Base-by-base conservation (phyloP, 2,113 vertebrate species). In the Coryphaenoides rupestris region DNA sequence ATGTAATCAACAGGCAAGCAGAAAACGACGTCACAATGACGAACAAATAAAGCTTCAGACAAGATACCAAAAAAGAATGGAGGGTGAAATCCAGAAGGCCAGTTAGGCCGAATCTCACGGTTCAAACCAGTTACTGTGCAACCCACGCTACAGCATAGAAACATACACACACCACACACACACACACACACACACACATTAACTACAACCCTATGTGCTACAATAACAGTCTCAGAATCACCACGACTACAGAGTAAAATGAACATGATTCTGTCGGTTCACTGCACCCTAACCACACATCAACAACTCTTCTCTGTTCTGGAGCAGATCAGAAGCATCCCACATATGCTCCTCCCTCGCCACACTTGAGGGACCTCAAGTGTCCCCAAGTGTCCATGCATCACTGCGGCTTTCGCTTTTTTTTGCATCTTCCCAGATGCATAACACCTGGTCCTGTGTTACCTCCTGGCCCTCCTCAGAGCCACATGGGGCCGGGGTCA, bases 391-490 rank as follows among this genome's bases (percentile, higher is more conserved):
- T 74, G 73, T 54, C 24, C 66, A 88, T 87, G 84, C n/a, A n/a
- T n/a, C n/a, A n/a, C n/a, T n/a, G n/a, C n/a, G n/a, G n/a, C 87
- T 87, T 88, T 82, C 74, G 52, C 55, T n/a, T 67, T 52, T 72
- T 68, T 52, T 72, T 68, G 33, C 33, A 40, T 68, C 23, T 14
- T 76, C 77, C 73, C n/a, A 68, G 73, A 88, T 88, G 87, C 87
- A 88, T 86, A 28, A 17, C 77, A 78, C 69, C 60, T 82, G 79
- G 75, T 74, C 79, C 80, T 66, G 68, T 57, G 83, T 88, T 88
- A 88, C 87, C 88, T 87, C 87, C 88, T 87, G 85, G 81, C 84
- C 84, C 86, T 83, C 87, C 69, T 87, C 70, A 73, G 80, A 66
- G 74, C 87, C 85, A 86, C 73, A 9, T 7, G 9, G 33, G 33